Percentiles rank a stretch among this genome's conserved stretches.
Evolutionary conservation across 1,140 invertebrate genomes (phyloP).

Genomic region (Melitaea cinxia): DNA sequence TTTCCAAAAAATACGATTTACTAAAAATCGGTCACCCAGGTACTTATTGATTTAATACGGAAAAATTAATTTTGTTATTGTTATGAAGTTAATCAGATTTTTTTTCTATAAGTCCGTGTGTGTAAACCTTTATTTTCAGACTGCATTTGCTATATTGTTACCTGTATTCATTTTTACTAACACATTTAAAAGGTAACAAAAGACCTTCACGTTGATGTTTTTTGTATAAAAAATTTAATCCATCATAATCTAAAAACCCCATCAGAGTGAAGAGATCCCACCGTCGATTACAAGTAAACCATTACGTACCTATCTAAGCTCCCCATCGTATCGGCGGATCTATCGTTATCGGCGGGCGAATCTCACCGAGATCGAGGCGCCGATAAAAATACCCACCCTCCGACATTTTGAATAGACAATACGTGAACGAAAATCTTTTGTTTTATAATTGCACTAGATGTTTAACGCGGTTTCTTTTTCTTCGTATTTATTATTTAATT

Average conservation of each 20-base stretch:
- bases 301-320: constrained; percentile 11
- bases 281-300: constrained; percentile 8
- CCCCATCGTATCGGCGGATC: constrained; percentile 19
- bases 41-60: too few species aligned
- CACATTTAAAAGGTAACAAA: background rate
- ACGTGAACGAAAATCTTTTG: background rate
- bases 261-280: constrained; percentile 24
- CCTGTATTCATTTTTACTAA: background rate
- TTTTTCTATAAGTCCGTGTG: too few species aligned
- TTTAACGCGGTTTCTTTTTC: background rate
- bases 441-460: too few species aligned
- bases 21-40: too few species aligned
- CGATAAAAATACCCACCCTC: constrained; percentile 39
- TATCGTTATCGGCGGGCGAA: constrained; percentile 32
- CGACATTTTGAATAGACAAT: constrained; percentile 28
- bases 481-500: background rate
- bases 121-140: too few species aligned
- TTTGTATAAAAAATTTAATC: constrained; percentile 6
- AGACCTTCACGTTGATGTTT: background rate
- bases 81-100: too few species aligned
- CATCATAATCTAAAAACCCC: constrained; percentile 12
- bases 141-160: background rate
- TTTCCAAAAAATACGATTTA: too few species aligned
- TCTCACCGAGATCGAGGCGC: constrained; percentile 40
- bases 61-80: too few species aligned